phyloP scores from a whole-genome alignment of 2,888 invertebrate species.

The Horisme vitalbata region DNA sequence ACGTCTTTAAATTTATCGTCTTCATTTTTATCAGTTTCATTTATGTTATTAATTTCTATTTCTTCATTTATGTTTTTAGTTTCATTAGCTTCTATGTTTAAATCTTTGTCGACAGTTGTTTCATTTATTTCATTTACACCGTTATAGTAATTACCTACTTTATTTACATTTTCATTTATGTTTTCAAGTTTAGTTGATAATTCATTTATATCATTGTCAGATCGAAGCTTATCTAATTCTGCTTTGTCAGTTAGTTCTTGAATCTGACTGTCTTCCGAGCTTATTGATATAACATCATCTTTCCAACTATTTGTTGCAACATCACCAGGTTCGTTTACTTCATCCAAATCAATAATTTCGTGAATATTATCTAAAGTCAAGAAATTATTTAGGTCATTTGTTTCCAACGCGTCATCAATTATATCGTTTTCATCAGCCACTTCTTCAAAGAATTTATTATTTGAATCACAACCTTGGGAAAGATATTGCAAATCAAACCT shows the following conservation, averaged over 20 bases:
- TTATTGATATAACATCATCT: slow-evolving; percentile 20
- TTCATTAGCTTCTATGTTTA: background rate
- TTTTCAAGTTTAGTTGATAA: background rate
- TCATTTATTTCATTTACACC: background rate
- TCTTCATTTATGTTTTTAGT: background rate
- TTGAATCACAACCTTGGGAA: background rate
- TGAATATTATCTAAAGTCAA: background rate
- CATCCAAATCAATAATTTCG: background rate
- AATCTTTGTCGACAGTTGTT: too few species aligned
- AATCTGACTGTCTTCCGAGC: slow-evolving; percentile 13
- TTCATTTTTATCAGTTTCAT: too few species aligned
- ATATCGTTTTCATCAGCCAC: background rate
- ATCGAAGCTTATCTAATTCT: background rate
- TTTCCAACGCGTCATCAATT: background rate
- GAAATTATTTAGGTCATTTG: background rate
- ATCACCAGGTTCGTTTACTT: too few species aligned
- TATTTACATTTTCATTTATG: background rate
- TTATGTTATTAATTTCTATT: too few species aligned
- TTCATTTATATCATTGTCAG: background rate
- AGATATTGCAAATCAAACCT: slow-evolving; percentile 7
- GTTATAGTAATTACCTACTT: background rate
- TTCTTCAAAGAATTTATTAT: background rate
- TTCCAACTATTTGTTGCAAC: background rate
- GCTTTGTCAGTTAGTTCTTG: background rate
- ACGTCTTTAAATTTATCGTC: too few species aligned